Base-by-base conservation (phyloP, 2,797 vertebrate species). In the Sardinella longiceps region DNA sequence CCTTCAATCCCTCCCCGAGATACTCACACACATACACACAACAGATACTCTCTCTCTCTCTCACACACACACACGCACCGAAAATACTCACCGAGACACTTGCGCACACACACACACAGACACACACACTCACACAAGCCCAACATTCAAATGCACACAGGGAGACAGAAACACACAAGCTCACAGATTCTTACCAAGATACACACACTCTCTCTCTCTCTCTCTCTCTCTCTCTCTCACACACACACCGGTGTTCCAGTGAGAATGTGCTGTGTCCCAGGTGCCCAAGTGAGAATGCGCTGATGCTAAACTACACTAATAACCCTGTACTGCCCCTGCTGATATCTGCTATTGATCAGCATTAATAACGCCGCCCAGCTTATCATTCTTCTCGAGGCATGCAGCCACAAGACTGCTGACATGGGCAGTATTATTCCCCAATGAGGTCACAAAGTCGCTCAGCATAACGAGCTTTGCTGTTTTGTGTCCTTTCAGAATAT, bases 221-320 rank as follows among this genome's bases (percentile, higher is more conserved):
- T n/a, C n/a, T n/a, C n/a, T n/a, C n/a, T n/a, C n/a, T n/a, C n/a
- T n/a, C n/a, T n/a, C n/a, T n/a, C n/a, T n/a, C n/a, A 28, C 58
- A 60, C 23, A 28, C 9, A 28, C n/a, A 60, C 58, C 53, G 2
- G 15, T 1, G 53, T 12, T 56, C 46, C 46, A n/a, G 23, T 56
- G 18, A 18, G 18, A 9, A 56, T n/a, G n/a, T n/a, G n/a, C n/a
- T n/a, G n/a, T n/a, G n/a, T n/a, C n/a, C n/a, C n/a, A 30, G 25
- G 25, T 70, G 66, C 37, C 66, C 66, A 30, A 18, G 14, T 70
- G 66, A 70, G 66, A 70, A 70, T 70, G 66, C 14, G 14, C 66
- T 70, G 66, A 70, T 37, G 66, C 66, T 70, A 33, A 70, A 37
- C 66, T 70, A 18, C 66, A 30, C 33, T 70, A 70, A 70, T 70